Evolutionary conservation across 2,113 vertebrate genomes (phyloP), one percentile per base, ranked within the genome.

Genomic region (Acrocephalus arundinaceus): DNA sequence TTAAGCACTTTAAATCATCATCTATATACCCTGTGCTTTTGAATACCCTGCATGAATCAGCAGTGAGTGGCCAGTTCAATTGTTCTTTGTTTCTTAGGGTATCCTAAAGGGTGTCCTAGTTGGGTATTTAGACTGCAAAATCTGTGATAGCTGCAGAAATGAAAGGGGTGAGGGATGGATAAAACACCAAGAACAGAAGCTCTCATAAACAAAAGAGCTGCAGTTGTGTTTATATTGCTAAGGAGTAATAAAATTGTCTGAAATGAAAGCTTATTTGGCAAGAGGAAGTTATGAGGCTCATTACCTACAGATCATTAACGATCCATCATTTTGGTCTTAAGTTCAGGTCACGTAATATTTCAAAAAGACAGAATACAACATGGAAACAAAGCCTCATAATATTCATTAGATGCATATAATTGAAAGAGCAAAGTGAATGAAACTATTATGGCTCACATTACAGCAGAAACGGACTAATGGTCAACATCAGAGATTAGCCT

Each of bases 361-460:
- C 76, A 95, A 68, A 71, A 85, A 92, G 89, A 92, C 57, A 74
- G 71, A 89, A 87, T 84, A 75, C 48, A 90, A 85, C 52, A 89
- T n/a, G 35, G 52, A 92, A 89, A 78, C 51, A 87, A 88, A 77
- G 59, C 25, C 35, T 84, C 6, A 5, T 89, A 80, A 90, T 89
- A 81, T 68, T 90, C 59, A 89, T 94, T 94, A 87, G 65, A 75
- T 72, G 35, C 37, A 33, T 94, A 75, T 93, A 94, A 96, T 96
- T 95, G 86, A 81, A 91, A 92, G 39, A 67, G 22, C n/a, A 85
- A 94, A 94, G 73, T 75, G 76, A 94, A 85, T 84, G 33, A 72
- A 89, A 92, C 76, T 68, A 72, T 94, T 92, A 92, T 49, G 24
- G 33, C 41, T 85, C 61, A 25, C 57, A 90, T 84, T 94, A 89